These are phyloP conservation scores for Medauroidea extradentata DNA, from an alignment of 1,140 invertebrate genomes.

Conservation along the genomic window DNA sequence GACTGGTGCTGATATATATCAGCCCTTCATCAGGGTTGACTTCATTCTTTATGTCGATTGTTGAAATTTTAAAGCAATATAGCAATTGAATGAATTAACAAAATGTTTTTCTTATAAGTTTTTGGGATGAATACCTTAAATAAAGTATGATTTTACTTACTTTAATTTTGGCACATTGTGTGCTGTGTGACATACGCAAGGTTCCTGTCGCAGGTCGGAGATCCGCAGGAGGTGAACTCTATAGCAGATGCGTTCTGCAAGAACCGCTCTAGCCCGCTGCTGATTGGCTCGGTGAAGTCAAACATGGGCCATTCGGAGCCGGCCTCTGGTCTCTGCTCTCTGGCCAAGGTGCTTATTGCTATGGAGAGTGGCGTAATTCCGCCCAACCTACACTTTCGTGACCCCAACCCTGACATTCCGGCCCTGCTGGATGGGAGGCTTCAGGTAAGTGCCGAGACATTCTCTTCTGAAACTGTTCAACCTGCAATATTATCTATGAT, in stretches of 20 bases:
- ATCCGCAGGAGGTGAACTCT: slow-evolving; percentile 93
- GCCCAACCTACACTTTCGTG: slow-evolving; percentile 82
- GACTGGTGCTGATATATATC: too few species aligned
- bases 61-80: too few species aligned
- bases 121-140: too few species aligned
- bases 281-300: slow-evolving; percentile 94
- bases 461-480: too few species aligned
- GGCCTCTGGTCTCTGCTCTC: slow-evolving; percentile 83
- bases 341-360: slow-evolving; percentile 86
- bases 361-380: slow-evolving; percentile 87
- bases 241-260: slow-evolving; percentile 90
- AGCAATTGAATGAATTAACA: too few species aligned
- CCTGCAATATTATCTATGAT: too few species aligned
- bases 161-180: too few species aligned
- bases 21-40: too few species aligned
- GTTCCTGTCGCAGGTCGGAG: slow-evolving; percentile 57
- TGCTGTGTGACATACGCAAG: too few species aligned
- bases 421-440: slow-evolving; percentile 80
- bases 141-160: too few species aligned
- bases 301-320: slow-evolving; percentile 98
- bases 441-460: slow-evolving; percentile 52
- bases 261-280: slow-evolving; percentile 68
- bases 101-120: too few species aligned
- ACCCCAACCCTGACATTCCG: slow-evolving; percentile 84
- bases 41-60: too few species aligned